Evolutionary conservation across 2,797 vertebrate genomes (phyloP).

Genomic region (Mus spretus): DNA sequence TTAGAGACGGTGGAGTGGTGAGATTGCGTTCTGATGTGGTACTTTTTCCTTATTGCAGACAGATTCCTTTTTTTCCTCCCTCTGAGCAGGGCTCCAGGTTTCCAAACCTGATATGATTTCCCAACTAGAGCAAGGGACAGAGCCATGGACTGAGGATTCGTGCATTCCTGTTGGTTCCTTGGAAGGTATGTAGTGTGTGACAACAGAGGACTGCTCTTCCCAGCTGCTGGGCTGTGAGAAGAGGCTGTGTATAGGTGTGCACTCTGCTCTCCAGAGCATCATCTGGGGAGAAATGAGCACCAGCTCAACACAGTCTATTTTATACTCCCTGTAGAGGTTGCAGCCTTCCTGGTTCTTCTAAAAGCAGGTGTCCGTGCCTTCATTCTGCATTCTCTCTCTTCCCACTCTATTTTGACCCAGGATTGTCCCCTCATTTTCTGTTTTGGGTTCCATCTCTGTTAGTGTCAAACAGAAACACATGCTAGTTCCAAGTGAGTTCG

Average conservation of each 20-base stretch:
- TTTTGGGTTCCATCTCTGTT: background rate
- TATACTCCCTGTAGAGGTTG: background rate
- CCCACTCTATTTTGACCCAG: background rate
- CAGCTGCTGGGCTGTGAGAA: background rate
- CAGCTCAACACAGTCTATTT: background rate
- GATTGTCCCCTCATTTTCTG: background rate
- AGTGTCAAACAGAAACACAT: background rate
- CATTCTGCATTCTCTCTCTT: conserved; percentile 16
- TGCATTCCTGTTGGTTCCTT: background rate
- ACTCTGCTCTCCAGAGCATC: background rate
- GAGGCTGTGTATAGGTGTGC: too few species aligned
- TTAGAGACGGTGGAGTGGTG: background rate
- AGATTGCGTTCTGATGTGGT: background rate
- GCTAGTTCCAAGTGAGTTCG: background rate
- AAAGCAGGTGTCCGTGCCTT: background rate
- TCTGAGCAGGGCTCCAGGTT: conserved; percentile 80
- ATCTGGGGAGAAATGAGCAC: background rate
- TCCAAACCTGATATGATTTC: conserved; percentile 84
- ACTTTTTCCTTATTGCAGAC: background rate
- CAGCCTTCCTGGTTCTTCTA: background rate
- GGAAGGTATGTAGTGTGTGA: conserved; percentile 67
- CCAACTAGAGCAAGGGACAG: conserved; percentile 82
- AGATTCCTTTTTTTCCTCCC: background rate
- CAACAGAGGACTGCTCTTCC: background rate
- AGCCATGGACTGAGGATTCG: conserved; percentile 76